These are phyloP conservation scores for Echinops telfairi DNA, from an alignment of 2,113 vertebrate genomes.

Conservation along the genomic window DNA sequence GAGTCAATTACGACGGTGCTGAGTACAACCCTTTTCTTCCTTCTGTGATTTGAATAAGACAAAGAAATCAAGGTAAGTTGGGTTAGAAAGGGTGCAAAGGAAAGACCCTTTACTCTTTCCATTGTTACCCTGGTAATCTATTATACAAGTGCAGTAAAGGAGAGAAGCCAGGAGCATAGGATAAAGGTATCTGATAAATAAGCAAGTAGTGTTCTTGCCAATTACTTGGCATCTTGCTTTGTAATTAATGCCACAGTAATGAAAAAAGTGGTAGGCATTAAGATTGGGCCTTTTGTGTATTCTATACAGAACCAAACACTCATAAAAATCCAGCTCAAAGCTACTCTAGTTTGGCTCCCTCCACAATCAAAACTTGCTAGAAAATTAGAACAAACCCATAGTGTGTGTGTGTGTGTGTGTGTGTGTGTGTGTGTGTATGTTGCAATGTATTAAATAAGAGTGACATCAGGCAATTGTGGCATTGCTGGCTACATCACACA, in stretches of 20 bases:
- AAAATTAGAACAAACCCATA: conserved; percentile 75
- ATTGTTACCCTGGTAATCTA: conserved; percentile 67
- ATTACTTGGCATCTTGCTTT: conserved; percentile 84
- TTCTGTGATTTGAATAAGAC: conserved; percentile 53
- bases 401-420: not conserved
- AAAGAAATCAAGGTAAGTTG: conserved; percentile 76
- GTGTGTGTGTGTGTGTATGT: conserved; percentile 21
- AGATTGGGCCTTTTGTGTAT: conserved; percentile 83
- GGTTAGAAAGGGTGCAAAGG: conserved; percentile 68
- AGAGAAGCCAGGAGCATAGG: conserved; percentile 78
- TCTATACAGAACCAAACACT: conserved; percentile 82
- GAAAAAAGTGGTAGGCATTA: conserved; percentile 83
- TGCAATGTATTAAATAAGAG: conserved; percentile 67
- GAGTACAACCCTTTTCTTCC: conserved; percentile 61
- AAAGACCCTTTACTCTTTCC: conserved; percentile 73
- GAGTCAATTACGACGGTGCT: conserved; percentile 53
- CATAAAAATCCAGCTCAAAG: conserved; percentile 82
- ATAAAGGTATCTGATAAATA: conserved; percentile 84
- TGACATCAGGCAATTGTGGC: conserved; percentile 72
- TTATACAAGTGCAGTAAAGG: conserved; percentile 71
- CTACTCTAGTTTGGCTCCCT: conserved; percentile 74
- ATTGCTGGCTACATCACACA: conserved; percentile 60
- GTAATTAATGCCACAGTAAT: conserved; percentile 84
- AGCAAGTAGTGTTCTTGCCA: conserved; percentile 82
- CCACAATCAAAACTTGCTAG: conserved; percentile 78